Conservation (phyloP, 92 coral and sea anemone species). For the Chrysogorgia sp. region DNA sequence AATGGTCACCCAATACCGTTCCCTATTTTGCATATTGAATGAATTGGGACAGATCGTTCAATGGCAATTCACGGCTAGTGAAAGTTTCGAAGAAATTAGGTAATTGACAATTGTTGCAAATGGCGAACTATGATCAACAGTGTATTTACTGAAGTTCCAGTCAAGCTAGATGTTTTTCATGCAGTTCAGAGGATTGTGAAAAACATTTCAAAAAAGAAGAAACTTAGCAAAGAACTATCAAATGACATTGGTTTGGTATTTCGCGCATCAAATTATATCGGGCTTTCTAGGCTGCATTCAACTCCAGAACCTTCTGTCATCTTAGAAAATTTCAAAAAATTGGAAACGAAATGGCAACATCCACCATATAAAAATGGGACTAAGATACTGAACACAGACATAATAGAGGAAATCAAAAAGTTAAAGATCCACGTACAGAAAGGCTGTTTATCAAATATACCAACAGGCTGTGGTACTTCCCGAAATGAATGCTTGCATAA, state of each 20-base stretch:
- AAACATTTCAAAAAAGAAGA: not conserved
- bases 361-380: slow-evolving; percentile 9
- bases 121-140: not conserved
- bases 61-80: slow-evolving; percentile 39
- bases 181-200: slow-evolving; percentile 30
- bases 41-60: slow-evolving; percentile 10
- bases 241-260: slow-evolving; percentile 47
- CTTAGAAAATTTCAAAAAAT: slow-evolving; percentile 20
- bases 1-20: slow-evolving; percentile 23
- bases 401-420: slow-evolving; percentile 13
- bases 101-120: slow-evolving; percentile 36
- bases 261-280: slow-evolving; percentile 31
- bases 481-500: slow-evolving; percentile 3
- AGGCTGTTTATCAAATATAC: slow-evolving; percentile 28
- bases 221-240: slow-evolving; percentile 20
- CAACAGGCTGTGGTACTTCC: slow-evolving; percentile 1
- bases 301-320: slow-evolving; percentile 40
- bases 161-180: slow-evolving; percentile 50
- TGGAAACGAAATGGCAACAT: slow-evolving; percentile 45
- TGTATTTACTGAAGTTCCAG: slow-evolving; percentile 2
- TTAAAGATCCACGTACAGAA: slow-evolving; percentile 15
- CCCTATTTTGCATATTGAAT: slow-evolving; percentile 18
- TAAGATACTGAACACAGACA: not conserved
- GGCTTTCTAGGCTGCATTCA: not conserved
- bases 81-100: slow-evolving; percentile 34